Percentiles rank a stretch among this genome's conserved stretches.
phyloP scores from a whole-genome alignment of 1,140 invertebrate genomes.

The Dendroctonus valens region DNA sequence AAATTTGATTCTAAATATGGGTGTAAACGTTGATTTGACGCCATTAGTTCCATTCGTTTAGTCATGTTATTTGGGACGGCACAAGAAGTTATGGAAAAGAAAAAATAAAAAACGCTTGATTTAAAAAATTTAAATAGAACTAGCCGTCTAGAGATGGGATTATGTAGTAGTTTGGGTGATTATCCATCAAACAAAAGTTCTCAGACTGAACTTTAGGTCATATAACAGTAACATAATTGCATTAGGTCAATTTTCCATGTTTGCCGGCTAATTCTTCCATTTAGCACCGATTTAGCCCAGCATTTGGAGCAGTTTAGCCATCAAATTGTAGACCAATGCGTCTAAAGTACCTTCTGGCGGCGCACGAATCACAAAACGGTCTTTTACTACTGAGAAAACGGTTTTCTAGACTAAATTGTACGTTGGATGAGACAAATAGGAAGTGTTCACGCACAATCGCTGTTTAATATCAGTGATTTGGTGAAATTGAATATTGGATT shows the following conservation, averaged over 20 bases:
- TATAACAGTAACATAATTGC: too few relatives aligned
- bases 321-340: slow-evolving; percentile 15
- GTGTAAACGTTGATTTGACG: not conserved
- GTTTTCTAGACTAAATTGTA: slow-evolving; percentile 22
- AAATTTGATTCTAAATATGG: not conserved
- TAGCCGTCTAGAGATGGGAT: too few relatives aligned
- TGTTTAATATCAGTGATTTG: slow-evolving; percentile 21
- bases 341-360: slow-evolving; percentile 19
- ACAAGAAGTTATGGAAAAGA: too few relatives aligned
- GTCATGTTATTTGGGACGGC: too few relatives aligned
- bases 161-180: too few relatives aligned
- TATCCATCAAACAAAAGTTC: too few relatives aligned
- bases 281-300: slow-evolving; percentile 4
- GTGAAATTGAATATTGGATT: slow-evolving; percentile 13
- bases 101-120: too few relatives aligned
- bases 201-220: too few relatives aligned
- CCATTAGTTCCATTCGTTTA: too few relatives aligned
- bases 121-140: too few relatives aligned
- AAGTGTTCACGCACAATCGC: slow-evolving; percentile 19
- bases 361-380: slow-evolving; percentile 22
- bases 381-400: slow-evolving; percentile 17
- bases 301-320: slow-evolving; percentile 3
- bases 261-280: not conserved
- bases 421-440: slow-evolving; percentile 17
- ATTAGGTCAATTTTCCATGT: not conserved